Base-by-base conservation (phyloP, 2,797 vertebrate genomes). In the Acridotheres tristis region DNA sequence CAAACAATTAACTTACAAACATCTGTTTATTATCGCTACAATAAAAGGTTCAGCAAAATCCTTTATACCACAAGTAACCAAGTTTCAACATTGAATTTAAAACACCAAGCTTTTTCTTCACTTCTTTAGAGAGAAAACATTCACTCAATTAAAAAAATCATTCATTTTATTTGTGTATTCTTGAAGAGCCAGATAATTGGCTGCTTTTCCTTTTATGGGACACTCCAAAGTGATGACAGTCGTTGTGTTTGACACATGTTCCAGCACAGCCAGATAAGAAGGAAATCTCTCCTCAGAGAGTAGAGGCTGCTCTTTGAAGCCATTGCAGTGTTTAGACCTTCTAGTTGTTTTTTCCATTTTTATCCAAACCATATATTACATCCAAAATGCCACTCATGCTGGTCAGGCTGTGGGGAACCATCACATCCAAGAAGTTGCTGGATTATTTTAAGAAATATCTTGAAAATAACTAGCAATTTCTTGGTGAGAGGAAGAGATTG, bases 1-100 rank as follows among this genome's bases (percentile, higher is more conserved):
- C 97, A 98, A 97, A 97, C 96, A 98, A 97, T 96, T 95, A 91
- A 81, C 80, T 96, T 85, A 88, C 85, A 97, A 95, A 96, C 92
- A 96, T 93, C 88, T 94, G 79, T 93, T 96, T 95, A 96, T 90
- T 91, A 95, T 96, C 95, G 96, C 96, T 96, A 94, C 68, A 88
- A 88, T 82, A 73, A 95, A 96, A 97, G 76, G 94, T 94, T 95
- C 94, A 94, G 94, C 95, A 96, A 96, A 96, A 89, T 88, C 82
- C 67, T 86, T 94, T 57, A 79, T 26, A 86, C 17, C 55, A 66
- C 57, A 83, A 91, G 59, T 61, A 72, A 89, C 51, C 40, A 54
- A 48, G 54, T 72, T 85, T 65, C 63, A 94, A 85, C 59, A 69
- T 47, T n/a, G n/a, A 65, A 67, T 89, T 83, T 51, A 71, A 83